A percentile compares a stretch with the other conserved stretches of the same genome.
phyloP scores from a whole-genome alignment of 2,888 invertebrate genomes.

The Salpingus planirostris region DNA sequence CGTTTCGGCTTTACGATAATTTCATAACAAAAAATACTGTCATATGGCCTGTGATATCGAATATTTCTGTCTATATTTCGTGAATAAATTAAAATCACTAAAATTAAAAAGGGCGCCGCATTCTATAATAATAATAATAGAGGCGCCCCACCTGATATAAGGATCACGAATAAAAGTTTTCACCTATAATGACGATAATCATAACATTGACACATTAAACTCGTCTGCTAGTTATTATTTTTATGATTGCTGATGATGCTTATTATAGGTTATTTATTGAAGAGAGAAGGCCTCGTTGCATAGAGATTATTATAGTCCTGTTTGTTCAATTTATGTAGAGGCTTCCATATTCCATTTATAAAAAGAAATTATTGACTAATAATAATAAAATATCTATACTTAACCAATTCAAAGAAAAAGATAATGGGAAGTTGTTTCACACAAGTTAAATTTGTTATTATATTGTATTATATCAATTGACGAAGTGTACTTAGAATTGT shows the following conservation, averaged over 20 bases:
- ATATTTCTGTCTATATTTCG: constrained; percentile 15
- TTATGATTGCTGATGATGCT: constrained; percentile 36
- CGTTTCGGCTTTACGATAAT: no score
- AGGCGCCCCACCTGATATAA: no score
- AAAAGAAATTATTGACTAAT: no score
- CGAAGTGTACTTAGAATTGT: constrained; percentile 37
- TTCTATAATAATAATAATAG: no score
- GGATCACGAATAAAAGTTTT: no score
- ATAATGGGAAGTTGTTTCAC: constrained; percentile 32
- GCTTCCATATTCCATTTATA: constrained; percentile 31
- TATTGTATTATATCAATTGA: constrained; percentile 26
- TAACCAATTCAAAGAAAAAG: no score
- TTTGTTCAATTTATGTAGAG: constrained; percentile 40
- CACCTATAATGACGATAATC: no score
- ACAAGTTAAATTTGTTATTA: constrained; percentile 21
- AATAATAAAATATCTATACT: no score
- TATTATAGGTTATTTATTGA: constrained; percentile 25
- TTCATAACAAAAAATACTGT: no score
- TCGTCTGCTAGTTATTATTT: constrained; percentile 19
- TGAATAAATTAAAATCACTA: constrained; percentile 7
- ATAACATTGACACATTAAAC: no score
- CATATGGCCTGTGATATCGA: no score
- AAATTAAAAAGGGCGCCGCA: no score
- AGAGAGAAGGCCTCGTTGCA: constrained; percentile 36
- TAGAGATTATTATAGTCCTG: constrained; percentile 32